Evolutionary conservation across 1,140 invertebrate species (phyloP), one percentile per base, ranked within the genome.

Genomic region (Aleiodes sp.): DNA sequence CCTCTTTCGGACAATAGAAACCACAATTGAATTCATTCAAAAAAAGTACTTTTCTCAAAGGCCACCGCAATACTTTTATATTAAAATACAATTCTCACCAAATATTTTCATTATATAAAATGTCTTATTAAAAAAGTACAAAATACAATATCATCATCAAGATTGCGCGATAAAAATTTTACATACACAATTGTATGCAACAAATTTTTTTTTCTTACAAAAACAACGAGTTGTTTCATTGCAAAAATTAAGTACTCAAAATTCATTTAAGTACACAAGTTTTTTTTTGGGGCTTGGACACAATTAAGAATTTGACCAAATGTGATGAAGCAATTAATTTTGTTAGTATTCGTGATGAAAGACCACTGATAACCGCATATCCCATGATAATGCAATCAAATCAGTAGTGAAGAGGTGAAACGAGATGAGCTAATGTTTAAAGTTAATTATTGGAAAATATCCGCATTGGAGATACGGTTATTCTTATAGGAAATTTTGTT

Each of bases 71-170:
- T 56, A 57, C 10, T 10, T 43, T 10, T 66, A 1, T 10, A 65
- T 10, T 61, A 31, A 35, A 63, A 61, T 73, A 70, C 56, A 73
- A 65, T 59, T 24, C 33, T 52, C 46, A 24, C 60, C 60, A 68
- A 56, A 70, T 46, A 26, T 73, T 74, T 62, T 70, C 46, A 61
- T 12, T 21, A 16, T 74, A 69, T 71, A 74, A 76, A 80, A 79
- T 80, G 75, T 59, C 73, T 78, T 69, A 70, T 75, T 80, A 80
- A 72, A 80, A 80, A 80, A 80, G 78, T 80, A 80, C 62, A 80
- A 80, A 80, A 80, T 73, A 71, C 73, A 78, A 75, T 70, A 1
- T n/a, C 19, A 2, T 46, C 16, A 19, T 46, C 12, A 19, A 46
- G 2, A n/a, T 76, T 46, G 41, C 41, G 12, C 41, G 41, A 46